These are phyloP conservation scores for Empis stercorea DNA, from an alignment of 2,888 invertebrate species.

Conservation along the genomic window DNA sequence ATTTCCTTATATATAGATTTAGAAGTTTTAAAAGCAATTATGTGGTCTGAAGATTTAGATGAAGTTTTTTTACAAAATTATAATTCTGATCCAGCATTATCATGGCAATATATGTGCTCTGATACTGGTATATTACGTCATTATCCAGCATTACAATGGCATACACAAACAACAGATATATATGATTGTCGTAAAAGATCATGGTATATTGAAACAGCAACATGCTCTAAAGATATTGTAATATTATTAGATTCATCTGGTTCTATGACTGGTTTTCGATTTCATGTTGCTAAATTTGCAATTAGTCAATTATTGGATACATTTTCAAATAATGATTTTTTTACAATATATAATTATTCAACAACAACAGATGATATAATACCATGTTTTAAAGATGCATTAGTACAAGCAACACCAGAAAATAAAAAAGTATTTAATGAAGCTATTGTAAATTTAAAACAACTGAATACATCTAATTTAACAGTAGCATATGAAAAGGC, in stretches of 20 bases:
- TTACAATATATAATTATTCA: slow-evolving; percentile 81
- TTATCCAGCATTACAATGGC: slow-evolving; percentile 75
- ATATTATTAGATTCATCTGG: slow-evolving; percentile 92
- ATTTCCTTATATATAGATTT: slow-evolving; percentile 36
- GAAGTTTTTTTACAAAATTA: slow-evolving; percentile 75
- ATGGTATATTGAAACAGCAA: slow-evolving; percentile 97
- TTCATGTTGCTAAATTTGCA: slow-evolving; percentile 71
- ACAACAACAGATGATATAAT: slow-evolving; percentile 61
- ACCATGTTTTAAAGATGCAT: slow-evolving; percentile 66
- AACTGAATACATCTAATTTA: slow-evolving; percentile 73
- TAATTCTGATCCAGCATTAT: slow-evolving; percentile 73
- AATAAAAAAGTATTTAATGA: slow-evolving; percentile 63
- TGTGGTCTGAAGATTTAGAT: slow-evolving; percentile 82
- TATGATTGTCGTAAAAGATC: slow-evolving; percentile 88
- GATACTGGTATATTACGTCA: slow-evolving; percentile 83
- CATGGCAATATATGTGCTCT: slow-evolving; percentile 98
- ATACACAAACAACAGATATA: slow-evolving; percentile 45
- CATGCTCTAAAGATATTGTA: slow-evolving; percentile 93
- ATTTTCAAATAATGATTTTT: slow-evolving; percentile 93
- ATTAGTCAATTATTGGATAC: slow-evolving; percentile 83
- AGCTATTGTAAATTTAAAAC: slow-evolving; percentile 47
- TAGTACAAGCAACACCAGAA: slow-evolving; percentile 83
- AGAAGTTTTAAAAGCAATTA: slow-evolving; percentile 59
- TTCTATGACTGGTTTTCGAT: slow-evolving; percentile 81
- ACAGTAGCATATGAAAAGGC: slow-evolving; percentile 69